A percentile compares a stretch with the other conserved stretches of the same genome.
These are phyloP conservation scores for Poecilia picta DNA, from an alignment of 2,797 vertebrate genomes.

Conservation along the genomic window DNA sequence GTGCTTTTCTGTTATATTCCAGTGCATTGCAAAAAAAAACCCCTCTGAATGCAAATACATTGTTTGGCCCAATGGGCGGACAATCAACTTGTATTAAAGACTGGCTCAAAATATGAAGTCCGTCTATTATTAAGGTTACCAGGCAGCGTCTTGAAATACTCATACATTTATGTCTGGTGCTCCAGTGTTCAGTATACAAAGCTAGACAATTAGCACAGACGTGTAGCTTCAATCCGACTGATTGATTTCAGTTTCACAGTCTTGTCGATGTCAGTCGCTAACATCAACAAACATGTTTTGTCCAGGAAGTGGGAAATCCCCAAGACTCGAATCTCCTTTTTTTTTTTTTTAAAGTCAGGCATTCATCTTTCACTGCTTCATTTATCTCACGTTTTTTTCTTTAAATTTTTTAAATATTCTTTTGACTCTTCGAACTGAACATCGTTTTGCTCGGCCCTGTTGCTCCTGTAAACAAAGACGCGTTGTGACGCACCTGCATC, in stretches of 20 bases:
- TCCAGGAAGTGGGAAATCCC: background rate
- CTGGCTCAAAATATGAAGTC: background rate
- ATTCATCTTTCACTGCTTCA: background rate
- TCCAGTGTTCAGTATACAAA: background rate
- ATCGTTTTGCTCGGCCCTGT: background rate
- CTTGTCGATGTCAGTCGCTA: too few relatives aligned
- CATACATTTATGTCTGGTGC: background rate
- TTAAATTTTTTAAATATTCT: background rate
- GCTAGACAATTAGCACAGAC: background rate
- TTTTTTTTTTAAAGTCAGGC: background rate
- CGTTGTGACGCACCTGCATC: background rate
- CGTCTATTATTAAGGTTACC: background rate
- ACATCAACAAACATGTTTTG: background rate
- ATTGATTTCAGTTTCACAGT: background rate
- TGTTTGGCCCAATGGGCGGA: background rate
- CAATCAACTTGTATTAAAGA: background rate
- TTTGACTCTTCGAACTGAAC: background rate
- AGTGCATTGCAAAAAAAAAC: background rate
- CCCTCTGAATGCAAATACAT: background rate
- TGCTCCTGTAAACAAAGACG: background rate
- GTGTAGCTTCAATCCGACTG: background rate
- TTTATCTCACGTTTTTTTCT: background rate
- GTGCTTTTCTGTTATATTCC: background rate
- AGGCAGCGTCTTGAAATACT: background rate
- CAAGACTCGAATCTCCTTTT: background rate